Base-by-base conservation (phyloP, 2,888 invertebrate genomes). In the Poecilobothrus nobilitatus region DNA sequence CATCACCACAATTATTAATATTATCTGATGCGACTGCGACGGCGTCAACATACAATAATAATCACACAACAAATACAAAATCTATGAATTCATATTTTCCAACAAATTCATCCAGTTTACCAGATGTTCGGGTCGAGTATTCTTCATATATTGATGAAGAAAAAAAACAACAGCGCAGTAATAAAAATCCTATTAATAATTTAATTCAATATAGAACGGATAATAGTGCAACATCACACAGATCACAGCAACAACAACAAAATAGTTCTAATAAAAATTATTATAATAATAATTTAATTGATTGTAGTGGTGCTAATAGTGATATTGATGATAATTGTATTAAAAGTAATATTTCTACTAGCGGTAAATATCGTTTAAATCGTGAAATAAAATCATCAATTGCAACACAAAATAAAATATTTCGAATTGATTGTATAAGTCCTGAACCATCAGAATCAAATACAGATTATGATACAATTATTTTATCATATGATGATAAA, bases 41-140 rank as follows among this genome's bases (percentile, higher is more conserved):
- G 68, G 18, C 69, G 67, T 21, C 63, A 21, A 15, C 15, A 53
- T 18, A 53, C 27, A 27, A 22, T 22, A 22, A 22, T 10, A 20
- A 63, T 20, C 4, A 22, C 20, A 44, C 68, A 53, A 68, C 68
- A 68, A 70, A 69, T 68, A 63, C 65, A 64, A 41, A 71, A 37
- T 53, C 63, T 18, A 62, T 67, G 68, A 66, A 71, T 62, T 65
- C 71, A 70, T 70, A 68, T 68, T 72, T 71, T 68, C 67, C 69
- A 69, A 73, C 71, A 72, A 68, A 71, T 70, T 73, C 73, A 70
- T 71, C 75, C 72, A 79, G 80, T 80, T 78, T 80, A 76, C 80
- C 80, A 75, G 79, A 80, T 69, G 77, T 79, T 76, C 78, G 79
- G 76, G 78, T 75, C 74, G 76, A 76, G 76, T 76, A 74, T 74